A percentile compares a stretch with the other conserved stretches of the same genome.
phyloP scores from a whole-genome alignment of 2,888 invertebrate genomes.

The Zeuzera pyrina region DNA sequence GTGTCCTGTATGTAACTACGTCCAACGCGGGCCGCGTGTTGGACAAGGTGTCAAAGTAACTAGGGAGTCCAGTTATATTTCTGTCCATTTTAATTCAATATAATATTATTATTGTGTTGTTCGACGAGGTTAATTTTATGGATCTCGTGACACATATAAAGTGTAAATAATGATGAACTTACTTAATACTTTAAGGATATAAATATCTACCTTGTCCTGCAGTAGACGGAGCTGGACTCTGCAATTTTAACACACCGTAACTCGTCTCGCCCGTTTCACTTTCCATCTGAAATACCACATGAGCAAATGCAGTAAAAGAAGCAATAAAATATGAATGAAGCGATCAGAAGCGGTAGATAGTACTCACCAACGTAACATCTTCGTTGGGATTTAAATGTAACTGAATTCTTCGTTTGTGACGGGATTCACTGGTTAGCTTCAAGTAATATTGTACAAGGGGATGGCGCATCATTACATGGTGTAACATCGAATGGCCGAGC shows the following conservation, averaged over 20 bases:
- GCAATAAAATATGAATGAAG: background rate
- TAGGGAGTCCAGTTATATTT: too few relatives aligned
- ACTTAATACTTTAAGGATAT: constrained; percentile 18
- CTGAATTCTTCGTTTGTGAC: constrained; percentile 83
- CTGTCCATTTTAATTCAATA: too few relatives aligned
- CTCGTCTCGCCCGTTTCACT: constrained; percentile 62
- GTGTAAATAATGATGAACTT: background rate
- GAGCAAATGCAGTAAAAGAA: background rate
- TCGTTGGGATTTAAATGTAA: constrained; percentile 88
- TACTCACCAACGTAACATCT: constrained; percentile 82
- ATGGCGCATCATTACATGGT: constrained; percentile 83
- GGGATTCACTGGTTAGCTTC: constrained; percentile 80
- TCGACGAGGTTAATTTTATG: too few relatives aligned
- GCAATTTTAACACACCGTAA: constrained; percentile 84
- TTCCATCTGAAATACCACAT: constrained; percentile 44
- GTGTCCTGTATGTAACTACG: too few relatives aligned
- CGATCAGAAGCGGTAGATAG: background rate
- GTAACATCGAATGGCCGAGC: constrained; percentile 82
- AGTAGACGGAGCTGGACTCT: constrained; percentile 74
- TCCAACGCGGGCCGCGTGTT: too few relatives aligned
- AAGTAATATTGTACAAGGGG: constrained; percentile 90
- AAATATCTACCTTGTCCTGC: constrained; percentile 32
- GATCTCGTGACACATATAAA: too few relatives aligned
- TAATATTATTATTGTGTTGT: constrained; percentile 2
- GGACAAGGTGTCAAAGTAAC: too few relatives aligned